Evolutionary conservation across 2,888 invertebrate genomes (phyloP), one percentile per base, ranked within the genome.

Genomic region (Galeruca laticollis): DNA sequence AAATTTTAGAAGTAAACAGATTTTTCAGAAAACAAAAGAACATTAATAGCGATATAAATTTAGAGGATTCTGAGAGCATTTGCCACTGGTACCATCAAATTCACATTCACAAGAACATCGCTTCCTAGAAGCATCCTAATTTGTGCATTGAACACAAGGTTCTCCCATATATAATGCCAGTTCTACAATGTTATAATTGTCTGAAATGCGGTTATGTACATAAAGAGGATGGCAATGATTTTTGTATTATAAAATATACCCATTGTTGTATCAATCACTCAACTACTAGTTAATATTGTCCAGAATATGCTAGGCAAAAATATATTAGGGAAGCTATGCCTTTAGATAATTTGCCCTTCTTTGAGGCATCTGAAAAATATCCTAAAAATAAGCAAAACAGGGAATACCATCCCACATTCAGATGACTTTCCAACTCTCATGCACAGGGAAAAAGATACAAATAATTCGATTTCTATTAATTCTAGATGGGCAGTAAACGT

Each of bases 91-190:
- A 64, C 56, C 8, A 20, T 64, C 2, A 21, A 47, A 21, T 56
- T 37, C 31, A 64, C 64, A 5, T 64, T n/a, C n/a, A n/a, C n/a
- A n/a, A n/a, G n/a, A n/a, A 57, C 57, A 37, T 57, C 2, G 64
- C 47, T 6, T 57, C 64, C 1, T 8, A 52, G n/a, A 52, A 31
- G n/a, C n/a, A 13, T 56, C 15, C 1, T 20, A 15, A 56, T 37
- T n/a, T 64, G 21, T 56, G 49, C 4, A 43, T 57, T 10, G 64
- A 56, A 56, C 56, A 64, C 20, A 57, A 26, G 15, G 47, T 63
- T 11, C 40, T 63, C 11, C 64, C 56, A n/a, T 64, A 64, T 35
- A 56, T 57, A 4, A 64, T 64, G 56, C 64, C 64, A 4, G 64
- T 64, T 2, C 15, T 64, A 10, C 64, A 64, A 26, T 64, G 43